Base-by-base conservation (phyloP, 2,888 invertebrate species). In the Drosophila kuntzei region DNA sequence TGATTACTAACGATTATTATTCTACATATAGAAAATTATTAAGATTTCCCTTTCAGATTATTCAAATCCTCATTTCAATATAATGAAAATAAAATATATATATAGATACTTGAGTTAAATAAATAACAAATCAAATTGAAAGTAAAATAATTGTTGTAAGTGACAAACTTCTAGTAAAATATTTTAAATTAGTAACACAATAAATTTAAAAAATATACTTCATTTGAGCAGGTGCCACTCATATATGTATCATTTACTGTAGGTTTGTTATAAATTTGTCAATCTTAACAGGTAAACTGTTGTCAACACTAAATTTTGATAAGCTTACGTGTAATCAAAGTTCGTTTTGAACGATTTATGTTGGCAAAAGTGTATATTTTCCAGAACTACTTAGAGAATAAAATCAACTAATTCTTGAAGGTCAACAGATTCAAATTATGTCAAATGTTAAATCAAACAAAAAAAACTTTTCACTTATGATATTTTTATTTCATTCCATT, bases 341-440 rank as follows among this genome's bases (percentile, higher is more conserved):
- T 14, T 22, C n/a, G 5, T 8, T 25, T 37, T 37, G 39, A 39
- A n/a, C 3, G 36, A 53, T 53, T 53, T 53, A 39, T 53, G 27
- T 12, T 12, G n/a, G 11, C 1, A 18, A 25, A 29, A n/a, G 2
- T n/a, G 9, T n/a, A 20, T 18, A 29, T 37, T 1, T 12, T 9
- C 9, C 11, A 27, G 16, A 39, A 39, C 9, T 20, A 1, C 27
- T 16, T 4, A 11, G 18, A 27, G 16, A 27, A 27, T 12, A 7
- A n/a, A n/a, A 39, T 4, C 0, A 32, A 27, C 6, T 1, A 32
- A 2, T 0, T 41, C 3, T 18, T 12, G 8, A 4, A 47, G 11
- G n/a, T 8, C 7, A 7, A n/a, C 1, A 41, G 41, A 3, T 29
- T 1, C 1, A 29, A 4, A 25, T 14, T 7, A 20, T 20, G 3